Base-by-base conservation (phyloP, 2,888 invertebrate species). In the Hypomecis punctinalis region DNA sequence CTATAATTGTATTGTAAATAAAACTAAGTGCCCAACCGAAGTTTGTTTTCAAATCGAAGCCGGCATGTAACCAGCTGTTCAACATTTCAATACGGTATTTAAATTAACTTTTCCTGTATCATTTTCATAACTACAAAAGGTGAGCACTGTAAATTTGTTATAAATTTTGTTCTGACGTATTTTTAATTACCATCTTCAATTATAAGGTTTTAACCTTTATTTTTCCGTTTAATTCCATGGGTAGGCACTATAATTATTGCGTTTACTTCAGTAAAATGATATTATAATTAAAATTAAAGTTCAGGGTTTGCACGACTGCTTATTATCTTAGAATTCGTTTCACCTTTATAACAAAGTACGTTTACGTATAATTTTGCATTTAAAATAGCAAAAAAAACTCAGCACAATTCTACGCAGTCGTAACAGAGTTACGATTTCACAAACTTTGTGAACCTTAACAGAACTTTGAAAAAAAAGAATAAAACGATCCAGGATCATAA, bases 221-320 rank as follows among this genome's bases (percentile, higher is more conserved):
- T 23, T 23, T 23, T 23, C 23, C 3, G 23, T 23, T 23, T 23
- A 23, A 23, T 23, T 23, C 23, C 1, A 23, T 23, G 23, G 23
- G 23, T 42, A 13, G 48, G 42, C 6, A 47, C 37, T 49, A 8
- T 46, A 51, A 49, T 62, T 56, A 53, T 58, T 53, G 23, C 37
- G 35, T 55, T 49, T 13, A 59, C 36, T 40, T 46, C 35, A 55
- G 42, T 51, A 36, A 49, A 64, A 43, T 59, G 23, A 55, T 35
- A 59, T 55, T 10, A 51, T 33, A 42, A 64, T 64, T 56, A 42
- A 51, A 51, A 35, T 43, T 47, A 63, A 60, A 64, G 64, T 60
- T 60, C 64, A 64, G 51, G 64, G 64, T 46, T 56, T 60, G 5
- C 39, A 45, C 36, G 45, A 46, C 49, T 45, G 58, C 56, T 63